phyloP scores from a whole-genome alignment of 2,113 vertebrate species.

The Machaerirhynchus nigripectus region DNA sequence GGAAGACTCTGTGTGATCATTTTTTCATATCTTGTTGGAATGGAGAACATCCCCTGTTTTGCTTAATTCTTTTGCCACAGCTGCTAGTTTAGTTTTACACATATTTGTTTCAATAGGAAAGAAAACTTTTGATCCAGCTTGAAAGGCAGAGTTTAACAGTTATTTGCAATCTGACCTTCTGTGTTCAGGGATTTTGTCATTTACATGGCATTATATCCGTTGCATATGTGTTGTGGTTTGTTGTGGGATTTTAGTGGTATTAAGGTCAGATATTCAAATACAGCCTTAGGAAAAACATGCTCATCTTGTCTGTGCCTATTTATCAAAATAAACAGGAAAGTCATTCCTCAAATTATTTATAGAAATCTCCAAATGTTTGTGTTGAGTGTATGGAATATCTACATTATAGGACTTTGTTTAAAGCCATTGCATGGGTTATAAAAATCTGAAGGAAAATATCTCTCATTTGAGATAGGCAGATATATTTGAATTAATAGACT shows the following conservation, averaged over 20 bases:
- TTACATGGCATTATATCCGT: neutral
- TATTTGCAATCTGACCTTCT: neutral
- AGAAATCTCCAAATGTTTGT: neutral
- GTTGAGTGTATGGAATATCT: neutral
- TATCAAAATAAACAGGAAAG: neutral
- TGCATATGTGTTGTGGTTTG: neutral
- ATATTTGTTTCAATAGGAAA: neutral
- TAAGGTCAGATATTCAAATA: slow-evolving; percentile 1
- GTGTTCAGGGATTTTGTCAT: neutral
- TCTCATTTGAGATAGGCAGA: neutral
- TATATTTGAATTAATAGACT: neutral
- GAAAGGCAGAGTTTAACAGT: neutral
- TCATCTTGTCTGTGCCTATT: neutral
- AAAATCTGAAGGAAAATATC: neutral
- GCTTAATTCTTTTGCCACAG: neutral
- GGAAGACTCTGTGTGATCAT: neutral
- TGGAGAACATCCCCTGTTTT: neutral
- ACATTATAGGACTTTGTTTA: neutral
- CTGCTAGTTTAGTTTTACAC: neutral
- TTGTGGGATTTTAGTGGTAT: neutral
- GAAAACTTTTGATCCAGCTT: neutral
- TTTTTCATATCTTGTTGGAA: neutral
- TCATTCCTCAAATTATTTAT: neutral
- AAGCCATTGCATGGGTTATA: neutral
- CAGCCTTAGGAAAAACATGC: neutral